phyloP scores from a whole-genome alignment of 2,797 vertebrate species.

The Hydrocynus forskahlii region DNA sequence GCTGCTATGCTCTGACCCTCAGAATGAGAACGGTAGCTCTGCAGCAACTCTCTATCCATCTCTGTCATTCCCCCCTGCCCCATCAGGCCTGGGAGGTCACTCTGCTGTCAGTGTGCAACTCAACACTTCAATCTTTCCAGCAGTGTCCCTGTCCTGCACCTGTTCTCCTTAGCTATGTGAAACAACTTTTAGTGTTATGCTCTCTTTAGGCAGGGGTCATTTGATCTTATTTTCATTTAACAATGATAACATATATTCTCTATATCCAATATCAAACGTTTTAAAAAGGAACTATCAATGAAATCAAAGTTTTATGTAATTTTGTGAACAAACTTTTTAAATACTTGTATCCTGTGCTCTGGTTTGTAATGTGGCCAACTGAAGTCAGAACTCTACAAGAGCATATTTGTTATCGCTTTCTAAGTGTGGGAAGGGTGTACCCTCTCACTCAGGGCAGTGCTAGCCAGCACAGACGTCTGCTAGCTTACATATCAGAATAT shows the following conservation, averaged over 20 bases:
- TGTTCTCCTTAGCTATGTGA: neutral
- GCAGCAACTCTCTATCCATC: constrained; percentile 58
- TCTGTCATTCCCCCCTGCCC: constrained; percentile 50
- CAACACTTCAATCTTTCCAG: constrained; percentile 48
- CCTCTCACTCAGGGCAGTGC: too few relatives aligned
- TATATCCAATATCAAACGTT: neutral
- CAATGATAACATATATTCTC: neutral
- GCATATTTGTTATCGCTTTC: too few relatives aligned
- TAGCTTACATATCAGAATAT: too few relatives aligned
- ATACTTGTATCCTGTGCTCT: too few relatives aligned
- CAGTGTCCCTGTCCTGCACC: constrained; percentile 45
- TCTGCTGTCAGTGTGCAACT: constrained; percentile 50
- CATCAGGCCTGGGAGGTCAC: constrained; percentile 45
- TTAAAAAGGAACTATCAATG: too few relatives aligned
- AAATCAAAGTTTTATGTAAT: too few relatives aligned
- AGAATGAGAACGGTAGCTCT: constrained; percentile 48
- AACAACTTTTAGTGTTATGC: neutral
- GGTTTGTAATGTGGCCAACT: too few relatives aligned
- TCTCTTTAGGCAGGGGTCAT: neutral
- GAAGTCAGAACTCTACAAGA: too few relatives aligned
- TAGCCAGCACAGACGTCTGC: too few relatives aligned
- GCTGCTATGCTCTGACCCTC: constrained; percentile 57
- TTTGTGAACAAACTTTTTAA: too few relatives aligned
- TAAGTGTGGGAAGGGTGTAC: too few relatives aligned
- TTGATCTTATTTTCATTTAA: neutral